Conservation (phyloP, 2,113 vertebrate genomes). For the Paedocypris sp. region DNA sequence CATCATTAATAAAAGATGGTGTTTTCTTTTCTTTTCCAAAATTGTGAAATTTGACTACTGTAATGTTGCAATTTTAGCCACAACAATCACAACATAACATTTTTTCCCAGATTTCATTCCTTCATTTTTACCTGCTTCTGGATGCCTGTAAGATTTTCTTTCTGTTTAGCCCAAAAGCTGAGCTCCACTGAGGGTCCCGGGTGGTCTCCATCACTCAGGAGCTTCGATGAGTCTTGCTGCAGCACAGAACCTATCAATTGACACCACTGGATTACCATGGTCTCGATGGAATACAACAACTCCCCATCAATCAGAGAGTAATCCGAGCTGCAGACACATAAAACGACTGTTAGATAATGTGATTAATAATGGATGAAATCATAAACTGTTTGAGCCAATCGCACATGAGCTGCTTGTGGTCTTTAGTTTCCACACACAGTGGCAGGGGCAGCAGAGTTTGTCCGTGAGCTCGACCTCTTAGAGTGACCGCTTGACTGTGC, state of each 20-base stretch:
- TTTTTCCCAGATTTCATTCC: background rate
- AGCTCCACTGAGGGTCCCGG: slow-evolving; percentile 56
- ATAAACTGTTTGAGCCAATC: background rate
- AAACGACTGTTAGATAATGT: background rate
- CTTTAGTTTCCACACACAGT: slow-evolving; percentile 32
- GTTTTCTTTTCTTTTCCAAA: too few species aligned
- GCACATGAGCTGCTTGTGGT: slow-evolving; percentile 42
- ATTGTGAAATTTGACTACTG: too few species aligned
- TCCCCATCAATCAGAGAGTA: slow-evolving; percentile 50
- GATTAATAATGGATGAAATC: background rate
- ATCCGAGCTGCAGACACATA: slow-evolving; percentile 42
- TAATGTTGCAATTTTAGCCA: too few species aligned
- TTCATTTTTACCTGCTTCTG: slow-evolving; percentile 52
- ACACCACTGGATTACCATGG: slow-evolving; percentile 57
- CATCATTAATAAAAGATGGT: too few species aligned
- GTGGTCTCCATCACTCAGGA: slow-evolving; percentile 50
- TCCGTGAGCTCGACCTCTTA: slow-evolving; percentile 51
- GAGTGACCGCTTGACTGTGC: slow-evolving; percentile 45
- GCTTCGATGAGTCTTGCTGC: slow-evolving; percentile 53
- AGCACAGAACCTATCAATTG: slow-evolving; percentile 53
- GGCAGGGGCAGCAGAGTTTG: slow-evolving; percentile 49
- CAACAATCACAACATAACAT: background rate
- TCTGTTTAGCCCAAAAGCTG: slow-evolving; percentile 61
- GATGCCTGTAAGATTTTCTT: slow-evolving; percentile 58
- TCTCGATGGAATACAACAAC: slow-evolving; percentile 60